phyloP scores from a whole-genome alignment of 2,113 vertebrate species.

The Phocoena phocoena region DNA sequence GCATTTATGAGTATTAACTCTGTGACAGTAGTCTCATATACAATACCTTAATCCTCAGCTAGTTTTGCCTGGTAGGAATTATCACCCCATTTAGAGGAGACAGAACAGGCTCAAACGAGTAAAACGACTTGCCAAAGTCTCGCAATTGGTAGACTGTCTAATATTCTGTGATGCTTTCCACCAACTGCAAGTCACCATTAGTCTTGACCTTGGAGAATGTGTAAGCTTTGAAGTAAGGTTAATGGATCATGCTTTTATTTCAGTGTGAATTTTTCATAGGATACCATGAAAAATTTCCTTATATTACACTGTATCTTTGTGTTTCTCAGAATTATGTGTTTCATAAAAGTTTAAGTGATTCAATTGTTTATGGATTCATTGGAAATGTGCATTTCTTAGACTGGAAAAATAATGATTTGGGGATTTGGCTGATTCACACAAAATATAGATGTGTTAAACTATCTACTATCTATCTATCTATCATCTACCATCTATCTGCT shows the following conservation, averaged over 20 bases:
- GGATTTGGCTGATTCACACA: not conserved
- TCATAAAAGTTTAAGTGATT: slow-evolving; percentile 41
- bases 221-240: not conserved
- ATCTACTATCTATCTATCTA: not conserved
- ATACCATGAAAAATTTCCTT: slow-evolving; percentile 6
- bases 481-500: not conserved
- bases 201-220: not conserved
- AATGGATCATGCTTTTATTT: slow-evolving; percentile 9
- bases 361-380: not conserved
- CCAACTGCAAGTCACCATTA: not conserved
- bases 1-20: not conserved
- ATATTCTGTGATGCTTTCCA: not conserved
- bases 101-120: not conserved
- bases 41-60: not conserved
- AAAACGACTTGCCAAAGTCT: not conserved
- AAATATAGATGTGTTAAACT: not conserved
- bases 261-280: slow-evolving; percentile 29
- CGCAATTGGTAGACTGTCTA: not conserved
- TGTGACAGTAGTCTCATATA: not conserved
- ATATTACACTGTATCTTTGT: not conserved
- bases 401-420: not conserved
- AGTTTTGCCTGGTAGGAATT: slow-evolving; percentile 4
- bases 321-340: slow-evolving; percentile 24
- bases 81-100: not conserved
- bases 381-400: not conserved